Base-by-base conservation (phyloP, 2,113 vertebrate species). In the Pheucticus melanocephalus region DNA sequence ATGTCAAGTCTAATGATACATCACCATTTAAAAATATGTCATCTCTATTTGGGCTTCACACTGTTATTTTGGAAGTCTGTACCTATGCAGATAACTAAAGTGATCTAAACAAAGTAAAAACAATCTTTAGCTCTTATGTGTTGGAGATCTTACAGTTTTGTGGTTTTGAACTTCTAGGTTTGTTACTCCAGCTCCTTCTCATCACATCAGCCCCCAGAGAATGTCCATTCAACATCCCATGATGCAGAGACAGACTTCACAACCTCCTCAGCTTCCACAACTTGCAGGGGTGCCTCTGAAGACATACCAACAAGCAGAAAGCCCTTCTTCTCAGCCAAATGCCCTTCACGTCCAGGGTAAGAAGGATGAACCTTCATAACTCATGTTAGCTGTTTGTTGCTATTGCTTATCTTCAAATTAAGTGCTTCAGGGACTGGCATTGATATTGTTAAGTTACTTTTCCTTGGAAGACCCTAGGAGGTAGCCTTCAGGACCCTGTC, bases 331-430 rank as follows among this genome's bases (percentile, higher is more conserved):
- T 85, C 98, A 98, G 51, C 86, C 97, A 91, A 98, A 97, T 78
- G 96, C 95, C 72, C 94, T 98, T 90, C 98, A 98, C 13, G 95
- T 98, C 50, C 98, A 98, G 90, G 98, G 98, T 98, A 96, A 97
- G 98, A 39, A 68, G 23, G 47, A 91, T 78, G 3, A 86, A 47
- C 57, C 23, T n/a, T 65, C 10, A 18, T 80, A 18, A 7, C 5
- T 53, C 7, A 13, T 61, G 16, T 48, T 57, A 73, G 25, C 15
- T 66, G 14, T 53, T 86, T 79, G 18, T 61, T n/a, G 23, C 4
- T 66, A 9, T 22, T 70, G 13, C 18, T 82, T 85, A 25, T 19
- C 42, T 77, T 87, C 31, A 60, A 44, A 69, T 72, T 37, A 45
- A 51, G 16, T n/a, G 20, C 31, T 82, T 85, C 39, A 53, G n/a